Evolutionary conservation across 2,113 vertebrate species (phyloP).

Genomic region (Larimichthys crocea): DNA sequence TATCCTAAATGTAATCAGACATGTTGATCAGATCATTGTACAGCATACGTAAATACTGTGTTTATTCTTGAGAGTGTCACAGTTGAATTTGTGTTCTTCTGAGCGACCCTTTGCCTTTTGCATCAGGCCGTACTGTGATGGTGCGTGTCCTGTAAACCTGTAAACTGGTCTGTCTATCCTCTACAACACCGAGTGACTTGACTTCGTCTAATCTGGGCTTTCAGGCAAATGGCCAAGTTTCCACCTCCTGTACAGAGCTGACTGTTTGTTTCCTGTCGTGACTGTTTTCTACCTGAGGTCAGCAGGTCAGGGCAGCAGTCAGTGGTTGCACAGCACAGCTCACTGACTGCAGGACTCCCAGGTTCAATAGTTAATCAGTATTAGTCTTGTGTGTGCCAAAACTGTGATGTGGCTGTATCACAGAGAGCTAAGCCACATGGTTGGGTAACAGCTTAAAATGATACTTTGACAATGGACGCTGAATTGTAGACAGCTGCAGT

Average conservation of each 20-base stretch:
- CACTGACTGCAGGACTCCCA: conserved; percentile 23
- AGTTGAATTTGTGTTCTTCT: not conserved
- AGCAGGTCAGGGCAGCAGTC: conserved; percentile 46
- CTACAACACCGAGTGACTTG: not conserved
- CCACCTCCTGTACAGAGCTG: conserved; percentile 33
- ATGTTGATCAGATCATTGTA: not conserved
- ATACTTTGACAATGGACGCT: not conserved
- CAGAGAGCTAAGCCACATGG: not conserved
- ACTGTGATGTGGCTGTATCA: conserved; percentile 15
- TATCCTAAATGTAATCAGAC: not conserved
- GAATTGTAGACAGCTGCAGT: not conserved
- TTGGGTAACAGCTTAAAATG: conserved; percentile 33
- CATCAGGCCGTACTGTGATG: conserved; percentile 16
- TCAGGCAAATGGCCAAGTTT: conserved; percentile 59
- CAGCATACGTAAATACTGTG: not conserved
- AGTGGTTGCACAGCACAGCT: conserved; percentile 12
- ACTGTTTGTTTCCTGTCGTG: conserved; percentile 58
- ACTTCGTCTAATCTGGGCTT: conserved; percentile 51
- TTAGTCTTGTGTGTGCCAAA: conserved; percentile 36
- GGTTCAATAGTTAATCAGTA: conserved; percentile 56
- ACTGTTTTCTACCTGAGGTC: conserved; percentile 59
- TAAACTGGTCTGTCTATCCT: conserved; percentile 5
- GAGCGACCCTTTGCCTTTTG: not conserved
- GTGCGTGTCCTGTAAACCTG: not conserved
- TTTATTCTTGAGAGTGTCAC: not conserved